These are phyloP conservation scores for Bicyclus anynana DNA, from an alignment of 1,140 invertebrate species.

Conservation along the genomic window DNA sequence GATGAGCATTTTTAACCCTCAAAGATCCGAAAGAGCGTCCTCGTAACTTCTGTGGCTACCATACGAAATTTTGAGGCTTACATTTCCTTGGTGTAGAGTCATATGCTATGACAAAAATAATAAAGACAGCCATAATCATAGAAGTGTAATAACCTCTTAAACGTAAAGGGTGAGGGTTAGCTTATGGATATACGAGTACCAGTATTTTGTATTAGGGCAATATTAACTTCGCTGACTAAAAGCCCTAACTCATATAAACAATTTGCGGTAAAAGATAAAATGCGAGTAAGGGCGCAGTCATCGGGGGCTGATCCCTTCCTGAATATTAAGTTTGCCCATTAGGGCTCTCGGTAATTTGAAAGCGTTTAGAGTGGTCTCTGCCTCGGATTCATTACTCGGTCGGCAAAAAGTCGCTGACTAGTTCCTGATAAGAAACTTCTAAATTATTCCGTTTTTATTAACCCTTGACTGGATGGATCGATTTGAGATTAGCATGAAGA, in stretches of 20 bases:
- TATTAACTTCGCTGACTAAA: conserved; percentile 1
- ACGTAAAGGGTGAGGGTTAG: background rate
- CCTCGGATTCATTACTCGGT: conserved; percentile 46
- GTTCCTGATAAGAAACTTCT: conserved; percentile 4
- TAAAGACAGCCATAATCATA: no score
- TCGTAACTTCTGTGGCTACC: no score
- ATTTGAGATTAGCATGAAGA: no score
- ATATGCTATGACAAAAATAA: no score
- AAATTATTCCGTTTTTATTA: background rate
- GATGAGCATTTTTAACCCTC: no score
- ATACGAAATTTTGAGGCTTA: no score
- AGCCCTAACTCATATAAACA: conserved; percentile 23
- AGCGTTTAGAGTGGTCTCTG: conserved; percentile 48
- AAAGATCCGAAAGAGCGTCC: no score
- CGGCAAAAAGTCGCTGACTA: conserved; percentile 16
- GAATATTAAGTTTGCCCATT: conserved; percentile 68
- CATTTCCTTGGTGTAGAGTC: no score
- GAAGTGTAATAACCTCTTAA: background rate
- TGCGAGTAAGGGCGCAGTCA: conserved; percentile 30
- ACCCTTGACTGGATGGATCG: no score
- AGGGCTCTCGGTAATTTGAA: conserved; percentile 52
- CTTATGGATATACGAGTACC: background rate
- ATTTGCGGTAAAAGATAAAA: conserved; percentile 37
- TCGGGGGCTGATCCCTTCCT: conserved; percentile 42
- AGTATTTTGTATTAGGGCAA: background rate